Base-by-base conservation (phyloP, 2,113 vertebrate species). In the Parotia lawesii region DNA sequence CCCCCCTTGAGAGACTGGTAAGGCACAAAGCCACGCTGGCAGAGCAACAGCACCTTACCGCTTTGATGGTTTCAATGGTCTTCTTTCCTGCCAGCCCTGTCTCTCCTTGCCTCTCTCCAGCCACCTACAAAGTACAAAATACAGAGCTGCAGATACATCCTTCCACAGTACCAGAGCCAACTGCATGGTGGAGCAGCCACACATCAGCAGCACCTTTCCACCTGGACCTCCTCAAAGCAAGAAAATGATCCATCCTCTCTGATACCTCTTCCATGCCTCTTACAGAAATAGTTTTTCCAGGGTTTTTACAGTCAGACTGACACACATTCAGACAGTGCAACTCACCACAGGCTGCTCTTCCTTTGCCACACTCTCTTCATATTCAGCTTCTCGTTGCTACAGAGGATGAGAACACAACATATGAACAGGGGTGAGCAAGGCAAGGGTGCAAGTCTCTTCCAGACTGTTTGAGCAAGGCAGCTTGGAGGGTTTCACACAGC, bases 21-120 rank as follows among this genome's bases (percentile, higher is more conserved):
- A 69, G 9, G 29, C 81, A 66, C 29, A 53, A 80, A 72, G 42
- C 24, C 48, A 15, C 3, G 1, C 27, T 4, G 31, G 31, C 9
- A 21, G 23, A 47, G 45, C 35, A 31, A 6, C 33, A 48, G 33
- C 31, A 54, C 98, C 98, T 98, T 97, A 99, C 99, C 77, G 98
- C 99, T 98, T 99, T 99, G 92, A 99, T 97, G 0, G 99, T 99
- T 97, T 99, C 99, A 12, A 99, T 97, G 3, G 98, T 99, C 95
- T 99, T 99, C 98, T 98, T 99, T 48, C 97, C 98, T 11, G 99
- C 98, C 56, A 99, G 98, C 19, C 98, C 99, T 2, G 95, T 98
- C 85, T 99, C 98, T 76, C 98, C 98, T 94, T 98, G 96, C 1
- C 95, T 98, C 96, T 99, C 99, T 89, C 99, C 99, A 35, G 99